Percentiles rank a stretch among this genome's conserved stretches.
Evolutionary conservation across 2,797 vertebrate genomes (phyloP).

Genomic region (Vespertilio murinus): DNA sequence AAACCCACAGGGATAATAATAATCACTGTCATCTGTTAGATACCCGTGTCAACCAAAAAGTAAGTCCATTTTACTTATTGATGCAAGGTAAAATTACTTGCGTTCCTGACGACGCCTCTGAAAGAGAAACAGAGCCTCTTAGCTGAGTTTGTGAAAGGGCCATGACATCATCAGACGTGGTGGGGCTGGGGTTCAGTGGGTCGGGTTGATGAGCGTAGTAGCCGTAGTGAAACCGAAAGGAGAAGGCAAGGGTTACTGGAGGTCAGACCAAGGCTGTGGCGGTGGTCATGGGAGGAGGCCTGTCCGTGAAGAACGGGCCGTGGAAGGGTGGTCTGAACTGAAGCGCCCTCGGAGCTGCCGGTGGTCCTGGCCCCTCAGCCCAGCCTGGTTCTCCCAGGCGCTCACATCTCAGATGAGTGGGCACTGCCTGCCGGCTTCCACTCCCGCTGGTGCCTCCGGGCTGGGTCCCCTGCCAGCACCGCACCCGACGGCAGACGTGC

Average conservation of each 20-base stretch:
- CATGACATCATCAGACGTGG: background rate
- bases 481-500: background rate
- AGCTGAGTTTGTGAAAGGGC: background rate
- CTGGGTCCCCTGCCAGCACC: background rate
- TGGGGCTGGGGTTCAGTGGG: background rate
- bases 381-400: background rate
- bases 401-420: background rate
- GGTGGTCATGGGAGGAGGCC: background rate
- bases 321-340: background rate
- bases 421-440: background rate
- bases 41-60: background rate
- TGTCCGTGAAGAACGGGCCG: accelerated
- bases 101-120: background rate
- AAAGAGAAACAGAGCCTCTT: background rate
- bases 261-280: accelerated
- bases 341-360: background rate
- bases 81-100: background rate
- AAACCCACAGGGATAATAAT: background rate
- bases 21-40: background rate
- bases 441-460: background rate
- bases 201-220: background rate
- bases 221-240: background rate
- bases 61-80: background rate
- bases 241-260: background rate
- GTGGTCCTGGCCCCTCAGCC: background rate